Evolutionary conservation across 2,888 invertebrate genomes (phyloP).

Genomic region (Lacanobia wlatinum): DNA sequence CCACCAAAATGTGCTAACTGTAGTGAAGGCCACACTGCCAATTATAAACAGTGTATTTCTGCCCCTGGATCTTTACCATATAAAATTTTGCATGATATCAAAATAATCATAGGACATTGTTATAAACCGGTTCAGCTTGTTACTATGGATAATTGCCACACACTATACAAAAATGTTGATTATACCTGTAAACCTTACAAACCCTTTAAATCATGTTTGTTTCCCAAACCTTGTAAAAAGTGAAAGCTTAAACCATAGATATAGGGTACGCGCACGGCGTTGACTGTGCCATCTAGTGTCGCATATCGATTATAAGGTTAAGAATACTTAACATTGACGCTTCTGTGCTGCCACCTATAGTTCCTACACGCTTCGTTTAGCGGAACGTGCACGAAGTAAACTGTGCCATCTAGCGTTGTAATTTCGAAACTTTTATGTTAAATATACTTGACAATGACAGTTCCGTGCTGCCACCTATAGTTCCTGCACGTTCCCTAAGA

Average conservation of each 20-base stretch:
- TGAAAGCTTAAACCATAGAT: not conserved
- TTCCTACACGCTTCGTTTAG: too few species aligned
- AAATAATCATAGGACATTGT: slow-evolving; percentile 24
- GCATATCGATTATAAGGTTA: too few species aligned
- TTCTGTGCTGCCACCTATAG: too few species aligned
- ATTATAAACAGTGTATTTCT: slow-evolving; percentile 73
- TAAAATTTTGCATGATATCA: slow-evolving; percentile 45
- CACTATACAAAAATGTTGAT: slow-evolving; percentile 51
- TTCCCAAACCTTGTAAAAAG: not conserved
- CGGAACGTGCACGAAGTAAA: too few species aligned
- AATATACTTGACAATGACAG: too few species aligned
- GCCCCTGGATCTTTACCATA: slow-evolving; percentile 68
- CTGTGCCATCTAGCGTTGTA: too few species aligned
- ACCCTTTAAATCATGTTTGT: not conserved
- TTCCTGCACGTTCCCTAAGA: too few species aligned
- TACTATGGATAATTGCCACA: slow-evolving; percentile 50
- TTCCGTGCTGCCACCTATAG: too few species aligned
- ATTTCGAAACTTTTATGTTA: too few species aligned
- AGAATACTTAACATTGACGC: too few species aligned
- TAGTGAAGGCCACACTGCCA: slow-evolving; percentile 77
- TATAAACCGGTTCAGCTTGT: slow-evolving; percentile 45
- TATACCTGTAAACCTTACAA: slow-evolving; percentile 12
- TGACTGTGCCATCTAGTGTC: too few species aligned
- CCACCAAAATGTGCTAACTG: slow-evolving; percentile 82
- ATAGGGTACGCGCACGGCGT: too few species aligned